Percentiles rank a stretch among this genome's conserved stretches.
Evolutionary conservation across 2,797 vertebrate species (phyloP).

Genomic region (Dromococcyx pavoninus): DNA sequence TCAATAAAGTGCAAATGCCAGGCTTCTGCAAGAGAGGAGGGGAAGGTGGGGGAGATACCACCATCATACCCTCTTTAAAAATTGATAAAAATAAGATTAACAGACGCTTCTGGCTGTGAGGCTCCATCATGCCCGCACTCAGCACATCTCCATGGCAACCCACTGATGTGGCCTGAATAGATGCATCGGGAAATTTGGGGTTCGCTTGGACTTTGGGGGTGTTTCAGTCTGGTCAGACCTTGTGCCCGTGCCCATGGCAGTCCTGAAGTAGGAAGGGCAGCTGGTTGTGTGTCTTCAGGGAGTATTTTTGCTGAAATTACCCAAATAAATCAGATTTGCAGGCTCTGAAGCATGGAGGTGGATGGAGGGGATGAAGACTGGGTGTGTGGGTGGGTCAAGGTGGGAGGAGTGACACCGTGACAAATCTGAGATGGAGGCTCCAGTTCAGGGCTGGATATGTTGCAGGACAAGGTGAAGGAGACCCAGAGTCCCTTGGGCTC

Average conservation of each 20-base stretch:
- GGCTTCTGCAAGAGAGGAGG: not conserved
- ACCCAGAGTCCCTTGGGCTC: fast-evolving
- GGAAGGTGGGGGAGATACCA: not conserved
- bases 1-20: not conserved
- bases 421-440: not conserved
- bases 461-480: not conserved
- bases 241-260: fast-evolving
- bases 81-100: constrained; percentile 47
- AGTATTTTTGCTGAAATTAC: not conserved
- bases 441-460: not conserved
- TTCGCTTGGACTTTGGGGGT: not conserved
- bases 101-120: constrained; percentile 46
- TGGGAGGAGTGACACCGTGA: fast-evolving
- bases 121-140: not conserved
- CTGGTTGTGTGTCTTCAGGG: fast-evolving
- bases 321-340: not conserved
- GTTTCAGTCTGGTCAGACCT: not conserved
- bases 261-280: not conserved
- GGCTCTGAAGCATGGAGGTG: not conserved
- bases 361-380: fast-evolving
- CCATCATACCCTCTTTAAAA: constrained; percentile 5
- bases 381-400: fast-evolving
- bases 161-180: not conserved
- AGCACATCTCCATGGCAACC: constrained; percentile 67
- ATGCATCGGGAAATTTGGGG: not conserved